Evolutionary conservation across 2,797 vertebrate species (phyloP).

Genomic region (Podarcis lilfordi): DNA sequence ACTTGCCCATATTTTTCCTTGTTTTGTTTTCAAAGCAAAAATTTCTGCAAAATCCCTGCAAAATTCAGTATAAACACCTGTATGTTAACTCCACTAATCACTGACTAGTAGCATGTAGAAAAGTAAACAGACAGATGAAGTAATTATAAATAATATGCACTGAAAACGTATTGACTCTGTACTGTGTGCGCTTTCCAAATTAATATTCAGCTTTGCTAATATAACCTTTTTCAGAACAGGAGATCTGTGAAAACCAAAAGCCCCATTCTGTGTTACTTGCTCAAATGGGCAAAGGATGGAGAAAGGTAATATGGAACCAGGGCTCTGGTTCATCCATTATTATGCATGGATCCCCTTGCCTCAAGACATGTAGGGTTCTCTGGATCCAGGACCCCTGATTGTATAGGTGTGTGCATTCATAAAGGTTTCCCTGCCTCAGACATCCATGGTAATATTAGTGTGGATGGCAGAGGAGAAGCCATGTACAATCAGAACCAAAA

Average conservation of each 20-base stretch:
- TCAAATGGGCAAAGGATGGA: no score
- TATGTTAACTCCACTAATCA: constrained; percentile 28
- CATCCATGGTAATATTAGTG: no score
- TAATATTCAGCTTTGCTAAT: neutral
- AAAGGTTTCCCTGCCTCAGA: no score
- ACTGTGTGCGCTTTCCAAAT: neutral
- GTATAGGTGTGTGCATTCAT: no score
- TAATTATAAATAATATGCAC: constrained; percentile 60
- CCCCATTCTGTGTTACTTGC: no score
- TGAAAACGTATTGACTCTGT: neutral
- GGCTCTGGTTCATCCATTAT: no score
- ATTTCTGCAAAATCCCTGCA: constrained; percentile 7
- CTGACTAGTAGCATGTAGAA: constrained; percentile 51
- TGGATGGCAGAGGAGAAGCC: no score
- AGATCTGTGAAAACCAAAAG: no score
- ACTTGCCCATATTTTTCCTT: constrained; percentile 59
- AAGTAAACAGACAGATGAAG: constrained; percentile 49
- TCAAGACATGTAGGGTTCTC: no score
- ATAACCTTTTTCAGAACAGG: neutral
- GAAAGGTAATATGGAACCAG: neutral
- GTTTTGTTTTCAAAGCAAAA: constrained; percentile 63
- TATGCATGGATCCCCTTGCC: no score
- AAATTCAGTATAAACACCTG: constrained; percentile 61
- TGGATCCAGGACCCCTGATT: no score
- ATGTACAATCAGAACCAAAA: no score